Percentiles rank a stretch among this genome's conserved stretches.
Evolutionary conservation across 2,797 vertebrate species (phyloP).

Genomic region (Dipus sagitta): DNA sequence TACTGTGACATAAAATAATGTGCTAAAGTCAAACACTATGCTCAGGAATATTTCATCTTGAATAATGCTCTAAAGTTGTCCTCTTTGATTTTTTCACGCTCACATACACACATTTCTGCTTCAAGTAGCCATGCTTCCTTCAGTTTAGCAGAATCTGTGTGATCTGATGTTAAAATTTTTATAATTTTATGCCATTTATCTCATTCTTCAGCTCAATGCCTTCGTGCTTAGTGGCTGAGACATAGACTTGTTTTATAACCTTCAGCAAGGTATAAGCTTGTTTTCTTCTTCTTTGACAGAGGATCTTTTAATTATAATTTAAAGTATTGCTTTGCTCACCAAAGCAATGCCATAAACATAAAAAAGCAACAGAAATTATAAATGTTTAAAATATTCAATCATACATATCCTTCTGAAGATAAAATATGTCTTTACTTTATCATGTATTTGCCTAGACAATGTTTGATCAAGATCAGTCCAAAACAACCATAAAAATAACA

Average conservation of each 20-base stretch:
- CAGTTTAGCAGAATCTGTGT: background rate
- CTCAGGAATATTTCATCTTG: too few species aligned
- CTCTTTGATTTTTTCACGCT: too few species aligned
- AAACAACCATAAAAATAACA: too few species aligned
- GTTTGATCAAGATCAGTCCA: too few species aligned
- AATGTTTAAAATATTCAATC: slow-evolving; percentile 56
- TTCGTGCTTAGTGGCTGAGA: background rate
- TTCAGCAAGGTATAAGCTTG: slow-evolving; percentile 35
- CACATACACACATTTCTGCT: too few species aligned
- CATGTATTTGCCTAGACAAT: too few species aligned
- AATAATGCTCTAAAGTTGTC: too few species aligned
- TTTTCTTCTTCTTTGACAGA: slow-evolving; percentile 36
- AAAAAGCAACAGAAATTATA: slow-evolving; percentile 49
- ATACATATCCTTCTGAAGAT: too few species aligned
- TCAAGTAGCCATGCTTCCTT: background rate
- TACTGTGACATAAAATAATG: too few species aligned
- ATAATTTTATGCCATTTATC: slow-evolving; percentile 55
- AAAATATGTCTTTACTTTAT: too few species aligned
- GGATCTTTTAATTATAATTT: slow-evolving; percentile 58
- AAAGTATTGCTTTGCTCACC: slow-evolving; percentile 40
- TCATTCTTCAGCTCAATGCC: slow-evolving; percentile 19
- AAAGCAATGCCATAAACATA: slow-evolving; percentile 4
- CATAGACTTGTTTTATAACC: slow-evolving; percentile 51
- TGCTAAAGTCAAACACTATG: too few species aligned
- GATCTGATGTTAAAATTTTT: background rate